Evolutionary conservation across 2,797 vertebrate species (phyloP).

Genomic region (Jordanella pulchra): DNA sequence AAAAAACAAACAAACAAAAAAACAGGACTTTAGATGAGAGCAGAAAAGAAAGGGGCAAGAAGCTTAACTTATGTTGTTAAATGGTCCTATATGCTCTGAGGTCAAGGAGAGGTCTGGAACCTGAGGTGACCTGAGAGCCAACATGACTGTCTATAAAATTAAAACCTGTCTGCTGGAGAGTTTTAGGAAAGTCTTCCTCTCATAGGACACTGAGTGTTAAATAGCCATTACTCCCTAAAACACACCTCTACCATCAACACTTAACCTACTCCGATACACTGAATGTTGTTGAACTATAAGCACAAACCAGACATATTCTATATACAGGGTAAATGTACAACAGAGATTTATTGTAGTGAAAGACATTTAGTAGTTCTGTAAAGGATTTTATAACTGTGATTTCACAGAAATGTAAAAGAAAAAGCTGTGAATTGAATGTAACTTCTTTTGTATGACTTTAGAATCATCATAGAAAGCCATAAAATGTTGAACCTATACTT

Average conservation of each 20-base stretch:
- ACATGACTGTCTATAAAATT: conserved; percentile 11
- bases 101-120: conserved; percentile 39
- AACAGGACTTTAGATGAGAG: neutral
- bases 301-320: conserved; percentile 13
- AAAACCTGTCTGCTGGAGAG: conserved; percentile 3
- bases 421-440: conserved; percentile 10
- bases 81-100: conserved; percentile 32
- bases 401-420: conserved; percentile 39
- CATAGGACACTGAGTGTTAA: conserved; percentile 19
- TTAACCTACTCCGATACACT: conserved; percentile 10
- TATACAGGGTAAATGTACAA: neutral
- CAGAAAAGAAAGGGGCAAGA: conserved; percentile 1
- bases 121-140: conserved; percentile 22
- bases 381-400: conserved; percentile 23
- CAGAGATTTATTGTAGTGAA: conserved; percentile 11
- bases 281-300: conserved; percentile 23
- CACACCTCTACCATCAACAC: neutral
- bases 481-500: conserved; percentile 18
- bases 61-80: conserved; percentile 35
- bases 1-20: neutral
- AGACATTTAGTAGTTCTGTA: conserved; percentile 15
- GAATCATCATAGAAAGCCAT: conserved; percentile 43
- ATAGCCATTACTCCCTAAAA: conserved; percentile 5
- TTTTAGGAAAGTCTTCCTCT: conserved; percentile 16
- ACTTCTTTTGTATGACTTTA: conserved; percentile 20